These are phyloP conservation scores for Gallirallus australis DNA, from an alignment of 2,797 vertebrate genomes.

Conservation along the genomic window DNA sequence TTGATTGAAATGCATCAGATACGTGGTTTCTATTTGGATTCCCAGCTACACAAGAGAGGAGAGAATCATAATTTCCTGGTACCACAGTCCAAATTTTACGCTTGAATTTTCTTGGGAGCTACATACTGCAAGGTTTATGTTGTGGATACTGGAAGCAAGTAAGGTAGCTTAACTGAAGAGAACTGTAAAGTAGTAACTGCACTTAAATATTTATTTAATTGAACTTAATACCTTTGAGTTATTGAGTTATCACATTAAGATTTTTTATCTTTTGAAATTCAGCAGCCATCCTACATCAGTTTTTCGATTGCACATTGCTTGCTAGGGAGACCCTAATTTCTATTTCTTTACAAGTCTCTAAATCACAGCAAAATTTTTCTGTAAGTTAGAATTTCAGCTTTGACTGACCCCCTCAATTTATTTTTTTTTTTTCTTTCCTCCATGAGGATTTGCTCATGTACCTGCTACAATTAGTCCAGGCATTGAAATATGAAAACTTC, in stretches of 20 bases:
- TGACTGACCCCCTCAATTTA: background rate
- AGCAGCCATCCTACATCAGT: background rate
- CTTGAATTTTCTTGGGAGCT: background rate
- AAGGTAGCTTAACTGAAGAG: background rate
- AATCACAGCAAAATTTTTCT: background rate
- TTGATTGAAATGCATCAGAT: background rate
- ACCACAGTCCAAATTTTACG: background rate
- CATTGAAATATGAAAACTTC: conserved; percentile 97
- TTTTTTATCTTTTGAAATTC: background rate
- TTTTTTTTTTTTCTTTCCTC: background rate
- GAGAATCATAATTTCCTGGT: background rate
- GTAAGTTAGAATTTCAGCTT: background rate
- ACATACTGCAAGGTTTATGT: background rate
- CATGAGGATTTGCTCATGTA: conserved; percentile 95
- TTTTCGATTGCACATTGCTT: background rate
- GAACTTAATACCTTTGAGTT: background rate
- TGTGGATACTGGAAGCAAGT: background rate
- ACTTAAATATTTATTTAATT: background rate
- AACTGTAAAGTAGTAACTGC: background rate
- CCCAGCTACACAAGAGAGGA: background rate
- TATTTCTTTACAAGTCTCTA: background rate
- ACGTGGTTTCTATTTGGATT: fast-evolving
- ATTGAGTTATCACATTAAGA: too few species aligned
- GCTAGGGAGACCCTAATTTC: background rate
- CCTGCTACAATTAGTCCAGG: conserved; percentile 95